Evolutionary conservation across 2,797 vertebrate species (phyloP), one percentile per base, ranked within the genome.

Genomic region (Gambusia yucatana): DNA sequence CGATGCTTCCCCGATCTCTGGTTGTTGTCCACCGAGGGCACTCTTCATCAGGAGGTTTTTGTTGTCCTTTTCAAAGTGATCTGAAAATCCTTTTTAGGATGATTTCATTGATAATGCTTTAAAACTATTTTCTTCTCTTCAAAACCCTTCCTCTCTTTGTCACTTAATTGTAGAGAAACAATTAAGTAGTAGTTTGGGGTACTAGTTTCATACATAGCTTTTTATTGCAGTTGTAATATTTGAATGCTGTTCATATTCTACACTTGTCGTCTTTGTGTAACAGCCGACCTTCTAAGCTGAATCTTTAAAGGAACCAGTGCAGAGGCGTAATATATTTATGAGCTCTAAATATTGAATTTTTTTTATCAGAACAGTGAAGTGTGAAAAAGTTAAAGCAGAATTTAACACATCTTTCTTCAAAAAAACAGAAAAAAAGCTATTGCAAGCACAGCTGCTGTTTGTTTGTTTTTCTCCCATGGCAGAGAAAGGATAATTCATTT

Each of bases 51-150:
- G 33, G 25, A 46, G 69, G 57, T 76, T 73, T 28, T 36, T 36
- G 10, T 57, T 13, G 33, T 33, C 33, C 33, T 52, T 6, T 22
- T 9, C 17, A 73, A 82, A 73, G 43, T 61, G 71, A 86, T 84
- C 73, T 70, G 77, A 84, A 87, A 81, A 87, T 91, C 70, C 75
- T 82, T 85, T 77, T 46, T 33, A 84, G 84, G 83, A 86, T 85
- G 72, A 52, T 77, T 78, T 86, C 73, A 79, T 82, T 73, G 52
- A 74, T 77, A 80, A 87, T 67, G 55, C 63, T 78, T 3, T 3
- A 77, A 43, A 75, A 70, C 28, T 76, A 44, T 61, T 81, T 85
- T 85, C 76, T 41, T 59, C 43, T 78, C 52, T 7, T 25, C 52
- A 84, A 78, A 77, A 48, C 70, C 79, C n/a, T 48, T 75, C 36